Conservation (phyloP, 2,797 vertebrate genomes). For the Xenentodon cancila region DNA sequence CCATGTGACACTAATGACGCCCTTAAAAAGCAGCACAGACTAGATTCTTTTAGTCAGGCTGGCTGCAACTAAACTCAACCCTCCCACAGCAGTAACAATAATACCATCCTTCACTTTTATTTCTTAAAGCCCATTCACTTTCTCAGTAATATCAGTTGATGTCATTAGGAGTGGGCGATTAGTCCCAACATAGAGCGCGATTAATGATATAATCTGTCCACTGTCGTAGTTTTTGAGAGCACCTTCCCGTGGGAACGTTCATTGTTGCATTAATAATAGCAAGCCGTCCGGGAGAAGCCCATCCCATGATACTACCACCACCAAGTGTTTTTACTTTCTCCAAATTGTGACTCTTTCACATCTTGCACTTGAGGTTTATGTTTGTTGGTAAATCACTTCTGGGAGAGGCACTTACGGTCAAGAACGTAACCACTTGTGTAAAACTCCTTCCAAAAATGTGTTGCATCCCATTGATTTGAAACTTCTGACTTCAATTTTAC, state of each 20-base stretch:
- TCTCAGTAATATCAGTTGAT: slow-evolving; percentile 1
- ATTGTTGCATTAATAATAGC: not conserved
- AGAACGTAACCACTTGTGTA: no score
- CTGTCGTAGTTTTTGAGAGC: slow-evolving; percentile 3
- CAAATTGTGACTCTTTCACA: not conserved
- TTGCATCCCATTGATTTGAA: no score
- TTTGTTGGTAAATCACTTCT: not conserved
- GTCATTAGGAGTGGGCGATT: not conserved
- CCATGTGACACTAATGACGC: slow-evolving; percentile 65
- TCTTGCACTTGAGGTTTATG: not conserved
- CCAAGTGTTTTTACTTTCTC: not conserved
- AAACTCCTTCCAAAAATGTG: no score
- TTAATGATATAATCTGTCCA: not conserved
- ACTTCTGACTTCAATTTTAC: no score
- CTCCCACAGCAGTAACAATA: slow-evolving; percentile 4
- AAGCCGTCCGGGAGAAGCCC: not conserved
- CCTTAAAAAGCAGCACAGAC: slow-evolving; percentile 48
- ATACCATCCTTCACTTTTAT: slow-evolving; percentile 2
- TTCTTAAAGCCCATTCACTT: not conserved
- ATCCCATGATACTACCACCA: not conserved
- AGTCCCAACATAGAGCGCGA: not conserved
- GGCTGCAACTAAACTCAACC: slow-evolving; percentile 27
- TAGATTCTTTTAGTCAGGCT: slow-evolving; percentile 46
- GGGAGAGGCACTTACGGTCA: not conserved
- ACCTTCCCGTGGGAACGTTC: not conserved